phyloP scores from a whole-genome alignment of 92 coral and sea anemone genomes.

The Bergia sp. region DNA sequence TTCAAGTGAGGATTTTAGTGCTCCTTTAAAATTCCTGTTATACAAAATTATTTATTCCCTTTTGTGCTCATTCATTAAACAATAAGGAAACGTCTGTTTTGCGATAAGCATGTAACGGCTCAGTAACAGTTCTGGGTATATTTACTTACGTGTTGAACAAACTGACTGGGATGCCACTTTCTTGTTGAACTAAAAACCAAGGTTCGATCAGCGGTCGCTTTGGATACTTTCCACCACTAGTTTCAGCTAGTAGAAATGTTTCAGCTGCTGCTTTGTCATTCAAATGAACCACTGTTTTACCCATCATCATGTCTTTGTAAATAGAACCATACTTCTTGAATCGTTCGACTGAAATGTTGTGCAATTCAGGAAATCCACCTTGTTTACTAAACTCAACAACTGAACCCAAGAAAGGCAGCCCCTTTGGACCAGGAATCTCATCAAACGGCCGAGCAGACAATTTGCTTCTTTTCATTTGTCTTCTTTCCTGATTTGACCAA shows the following conservation, averaged over 20 bases:
- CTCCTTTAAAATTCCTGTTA: no score
- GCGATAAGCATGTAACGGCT: no score
- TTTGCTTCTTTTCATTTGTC: not conserved
- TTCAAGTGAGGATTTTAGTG: no score
- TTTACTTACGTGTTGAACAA: conserved; percentile 8
- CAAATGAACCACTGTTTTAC: not conserved
- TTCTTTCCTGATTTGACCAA: not conserved
- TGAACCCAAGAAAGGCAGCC: not conserved
- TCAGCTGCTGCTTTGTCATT: conserved; percentile 8
- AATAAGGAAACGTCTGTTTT: no score
- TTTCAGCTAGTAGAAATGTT: not conserved
- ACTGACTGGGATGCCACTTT: not conserved
- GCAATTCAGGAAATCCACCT: not conserved
- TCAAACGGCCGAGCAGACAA: not conserved
- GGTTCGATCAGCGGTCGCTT: not conserved
- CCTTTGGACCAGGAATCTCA: conserved; percentile 5
- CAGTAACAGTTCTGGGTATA: no score
- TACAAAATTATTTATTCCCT: no score
- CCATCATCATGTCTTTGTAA: conserved; percentile 8
- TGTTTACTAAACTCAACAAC: not conserved
- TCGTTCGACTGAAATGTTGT: not conserved
- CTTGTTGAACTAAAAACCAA: not conserved
- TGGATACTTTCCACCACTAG: not conserved
- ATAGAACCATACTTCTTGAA: conserved; percentile 20
- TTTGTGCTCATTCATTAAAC: no score